These are phyloP conservation scores for Archips xylosteana DNA, from an alignment of 2,888 invertebrate genomes.

Conservation along the genomic window DNA sequence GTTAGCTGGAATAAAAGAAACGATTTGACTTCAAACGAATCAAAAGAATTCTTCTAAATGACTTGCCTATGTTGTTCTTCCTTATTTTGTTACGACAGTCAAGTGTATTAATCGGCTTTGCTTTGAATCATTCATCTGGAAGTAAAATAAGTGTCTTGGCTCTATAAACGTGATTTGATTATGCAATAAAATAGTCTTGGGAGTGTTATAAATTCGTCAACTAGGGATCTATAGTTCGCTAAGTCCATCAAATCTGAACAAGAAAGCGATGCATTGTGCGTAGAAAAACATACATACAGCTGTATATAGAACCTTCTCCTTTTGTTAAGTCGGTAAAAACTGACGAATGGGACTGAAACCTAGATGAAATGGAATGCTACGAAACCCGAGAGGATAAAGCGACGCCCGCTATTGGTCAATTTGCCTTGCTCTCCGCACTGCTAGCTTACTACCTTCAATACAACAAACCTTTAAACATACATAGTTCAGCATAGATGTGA, in stretches of 20 bases:
- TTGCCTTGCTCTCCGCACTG: neutral
- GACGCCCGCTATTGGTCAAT: neutral
- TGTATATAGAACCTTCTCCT: too few species aligned
- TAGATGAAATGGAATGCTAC: too few species aligned
- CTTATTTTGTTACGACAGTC: neutral
- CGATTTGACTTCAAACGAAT: neutral
- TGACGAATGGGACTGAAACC: neutral
- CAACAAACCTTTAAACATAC: neutral
- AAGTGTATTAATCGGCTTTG: neutral
- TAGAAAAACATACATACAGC: neutral
- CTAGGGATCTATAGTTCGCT: neutral
- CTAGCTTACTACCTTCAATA: neutral
- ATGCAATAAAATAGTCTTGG: neutral
- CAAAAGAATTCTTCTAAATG: neutral
- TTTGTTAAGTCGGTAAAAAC: neutral
- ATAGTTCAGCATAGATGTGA: neutral
- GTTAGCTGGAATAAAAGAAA: neutral
- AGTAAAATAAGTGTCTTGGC: neutral
- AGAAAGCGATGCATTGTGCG: neutral
- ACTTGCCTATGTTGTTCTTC: neutral
- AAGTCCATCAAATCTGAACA: neutral
- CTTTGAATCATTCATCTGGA: neutral
- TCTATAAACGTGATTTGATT: neutral
- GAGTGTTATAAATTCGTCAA: neutral
- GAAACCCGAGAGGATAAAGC: neutral